phyloP scores from a whole-genome alignment of 2,113 vertebrate genomes.

The Marmota monax region DNA sequence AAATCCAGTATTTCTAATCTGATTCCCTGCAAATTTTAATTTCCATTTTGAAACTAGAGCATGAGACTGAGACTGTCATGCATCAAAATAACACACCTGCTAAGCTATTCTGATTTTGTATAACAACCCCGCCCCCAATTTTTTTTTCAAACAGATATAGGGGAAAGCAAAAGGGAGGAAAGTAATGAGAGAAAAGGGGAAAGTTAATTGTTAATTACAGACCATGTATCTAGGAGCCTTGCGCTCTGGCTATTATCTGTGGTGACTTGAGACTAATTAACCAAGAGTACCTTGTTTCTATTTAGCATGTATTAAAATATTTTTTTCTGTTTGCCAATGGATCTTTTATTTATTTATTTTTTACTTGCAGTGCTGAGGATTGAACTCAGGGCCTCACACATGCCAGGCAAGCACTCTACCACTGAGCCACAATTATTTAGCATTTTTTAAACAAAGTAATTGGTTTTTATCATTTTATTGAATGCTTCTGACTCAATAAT shows the following conservation, averaged over 20 bases:
- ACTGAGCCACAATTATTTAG: not conserved
- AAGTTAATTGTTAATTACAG: not conserved
- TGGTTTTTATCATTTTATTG: slow-evolving; percentile 47
- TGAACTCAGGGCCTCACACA: too few relatives aligned
- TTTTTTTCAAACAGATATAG: slow-evolving; percentile 38
- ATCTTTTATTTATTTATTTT: too few relatives aligned
- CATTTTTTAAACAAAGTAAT: slow-evolving; percentile 38
- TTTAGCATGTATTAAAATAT: not conserved
- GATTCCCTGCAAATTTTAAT: slow-evolving; percentile 52
- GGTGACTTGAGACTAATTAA: not conserved
- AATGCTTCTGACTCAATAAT: not conserved
- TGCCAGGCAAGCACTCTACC: too few relatives aligned
- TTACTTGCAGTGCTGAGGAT: too few relatives aligned
- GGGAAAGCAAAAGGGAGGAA: not conserved
- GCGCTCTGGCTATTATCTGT: not conserved
- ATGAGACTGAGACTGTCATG: not conserved
- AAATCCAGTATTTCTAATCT: slow-evolving; percentile 57
- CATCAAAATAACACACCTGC: slow-evolving; percentile 32
- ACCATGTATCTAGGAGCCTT: not conserved
- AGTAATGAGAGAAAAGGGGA: not conserved
- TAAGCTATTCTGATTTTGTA: not conserved
- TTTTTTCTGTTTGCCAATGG: too few relatives aligned
- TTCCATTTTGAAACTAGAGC: slow-evolving; percentile 64
- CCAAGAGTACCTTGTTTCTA: slow-evolving; percentile 22
- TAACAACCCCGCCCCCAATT: not conserved